Base-by-base conservation (phyloP, 2,888 invertebrate species). In the Phragmatobia fuliginosa region DNA sequence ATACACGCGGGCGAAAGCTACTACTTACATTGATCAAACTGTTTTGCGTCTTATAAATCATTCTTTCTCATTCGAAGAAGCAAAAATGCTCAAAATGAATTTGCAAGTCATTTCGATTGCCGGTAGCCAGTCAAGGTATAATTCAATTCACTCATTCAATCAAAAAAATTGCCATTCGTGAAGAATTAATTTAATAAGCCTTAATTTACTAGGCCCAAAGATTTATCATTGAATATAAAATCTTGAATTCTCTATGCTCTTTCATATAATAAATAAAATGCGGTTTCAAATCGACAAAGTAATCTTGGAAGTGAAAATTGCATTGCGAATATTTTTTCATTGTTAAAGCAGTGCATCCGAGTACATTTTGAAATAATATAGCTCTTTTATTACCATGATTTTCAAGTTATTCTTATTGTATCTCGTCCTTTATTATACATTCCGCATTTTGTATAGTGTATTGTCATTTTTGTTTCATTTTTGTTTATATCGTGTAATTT, bases 241-340 rank as follows among this genome's bases (percentile, higher is more conserved):
- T 77, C 79, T 79, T 75, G 82, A 76, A 77, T 77, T 73, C 74
- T 72, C 73, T 66, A 71, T 77, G 74, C 75, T 81, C 83, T 87
- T 87, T 83, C 77, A 87, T 87, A 83, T 80, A 85, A 81, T 80
- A 79, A 76, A 83, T 83, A 84, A 82, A 73, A 81, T 87, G 90
- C 81, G 88, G 87, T 89, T 87, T 79, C 83, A 75, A 77, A 85
- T 85, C 82, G 79, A 80, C 84, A 79, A 79, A 78, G 89, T 85
- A 91, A 91, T 91, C 88, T 88, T 81, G 83, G 82, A 87, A 87
- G 90, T 92, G 90, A 90, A 92, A 91, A 93, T 91, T 91, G 88
- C 90, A 83, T 86, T 87, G 85, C 83, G 79, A 84, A 88, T 87
- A 79, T 83, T 80, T 82, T 80, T 82, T 72, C 74, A 70, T 81